Base-by-base conservation (phyloP, 2,797 vertebrate species). In the Syngnathus rostellatus region DNA sequence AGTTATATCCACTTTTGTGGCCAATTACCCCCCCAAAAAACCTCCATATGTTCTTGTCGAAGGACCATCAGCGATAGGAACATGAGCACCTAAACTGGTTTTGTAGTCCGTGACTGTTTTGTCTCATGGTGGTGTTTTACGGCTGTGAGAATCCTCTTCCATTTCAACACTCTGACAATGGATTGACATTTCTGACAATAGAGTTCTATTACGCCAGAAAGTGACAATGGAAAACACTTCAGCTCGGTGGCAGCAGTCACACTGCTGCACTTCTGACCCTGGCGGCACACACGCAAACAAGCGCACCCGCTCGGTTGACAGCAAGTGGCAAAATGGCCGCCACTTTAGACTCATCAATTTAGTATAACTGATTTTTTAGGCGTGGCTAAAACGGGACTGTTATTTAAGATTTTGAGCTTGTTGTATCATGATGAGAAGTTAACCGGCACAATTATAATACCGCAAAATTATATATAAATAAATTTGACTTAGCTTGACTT, bases 161-260 rank as follows among this genome's bases (percentile, higher is more conserved):
- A 67, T 43, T 82, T 81, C 65, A 75, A 11, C 72, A 39, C 67
- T 69, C 67, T 65, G 58, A 86, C 77, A 81, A 78, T 80, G 67
- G 64, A 70, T 48, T 74, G 82, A 76, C 82, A 75, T 83, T 80
- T 82, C 59, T 67, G 63, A 84, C 80, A 85, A 84, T 75, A 62
- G 71, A 71, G 63, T n/a, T 65, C 68, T 67, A 70, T 85, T 77
- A 76, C 50, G 72, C 62, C 62, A 2, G 16, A 54, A 62, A 63
- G 78, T 69, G 23, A 83, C 82, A 88, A 86, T 78, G 68, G 70
- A 63, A 31, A 71, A 63, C 75, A 79, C 73, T 74, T 78, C 71
- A 73, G 66, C 80, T 73, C 75, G 81, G 74, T 77, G 72, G 77
- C 78, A 77, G 78, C 66, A 80, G 73, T 76, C 81, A 70, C 67